phyloP scores from a whole-genome alignment of 1,140 invertebrate genomes.

The Helicoverpa zea region DNA sequence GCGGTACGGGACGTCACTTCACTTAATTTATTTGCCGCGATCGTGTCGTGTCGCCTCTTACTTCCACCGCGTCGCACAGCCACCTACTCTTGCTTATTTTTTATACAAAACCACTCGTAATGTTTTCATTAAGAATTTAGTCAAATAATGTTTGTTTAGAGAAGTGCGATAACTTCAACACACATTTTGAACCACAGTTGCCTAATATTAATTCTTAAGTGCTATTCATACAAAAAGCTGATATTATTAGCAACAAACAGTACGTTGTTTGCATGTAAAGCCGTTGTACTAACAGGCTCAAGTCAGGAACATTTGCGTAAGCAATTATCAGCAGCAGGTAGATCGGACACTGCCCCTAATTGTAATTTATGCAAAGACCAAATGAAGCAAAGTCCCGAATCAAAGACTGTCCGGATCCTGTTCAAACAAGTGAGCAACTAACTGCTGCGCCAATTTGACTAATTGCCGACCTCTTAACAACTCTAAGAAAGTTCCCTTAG shows the following conservation, averaged over 20 bases:
- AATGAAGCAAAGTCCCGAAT: conserved; percentile 47
- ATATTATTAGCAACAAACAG: neutral
- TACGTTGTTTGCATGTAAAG: conserved; percentile 7
- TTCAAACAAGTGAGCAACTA: conserved; percentile 55
- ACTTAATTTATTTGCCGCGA: conserved; percentile 51
- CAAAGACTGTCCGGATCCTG: conserved; percentile 48
- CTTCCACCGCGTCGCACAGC: conserved; percentile 12
- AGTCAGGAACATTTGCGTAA: conserved; percentile 2
- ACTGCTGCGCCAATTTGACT: conserved; percentile 68
- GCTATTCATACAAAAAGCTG: neutral
- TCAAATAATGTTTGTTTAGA: neutral
- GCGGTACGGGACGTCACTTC: neutral
- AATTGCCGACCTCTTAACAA: conserved; percentile 65
- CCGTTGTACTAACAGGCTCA: conserved; percentile 21
- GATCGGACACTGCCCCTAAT: conserved; percentile 28
- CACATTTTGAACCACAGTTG: neutral
- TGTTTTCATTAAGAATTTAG: conserved; percentile 23
- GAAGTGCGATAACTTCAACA: neutral
- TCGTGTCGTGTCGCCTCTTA: conserved; percentile 32
- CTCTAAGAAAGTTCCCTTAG: conserved; percentile 59
- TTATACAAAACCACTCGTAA: neutral
- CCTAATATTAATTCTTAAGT: neutral
- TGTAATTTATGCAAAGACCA: conserved; percentile 47
- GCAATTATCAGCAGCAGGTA: conserved; percentile 39
- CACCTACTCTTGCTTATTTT: neutral